A percentile compares a stretch with the other conserved stretches of the same genome.
These are phyloP conservation scores for Ephestia elutella DNA, from an alignment of 1,140 invertebrate species.

Conservation along the genomic window DNA sequence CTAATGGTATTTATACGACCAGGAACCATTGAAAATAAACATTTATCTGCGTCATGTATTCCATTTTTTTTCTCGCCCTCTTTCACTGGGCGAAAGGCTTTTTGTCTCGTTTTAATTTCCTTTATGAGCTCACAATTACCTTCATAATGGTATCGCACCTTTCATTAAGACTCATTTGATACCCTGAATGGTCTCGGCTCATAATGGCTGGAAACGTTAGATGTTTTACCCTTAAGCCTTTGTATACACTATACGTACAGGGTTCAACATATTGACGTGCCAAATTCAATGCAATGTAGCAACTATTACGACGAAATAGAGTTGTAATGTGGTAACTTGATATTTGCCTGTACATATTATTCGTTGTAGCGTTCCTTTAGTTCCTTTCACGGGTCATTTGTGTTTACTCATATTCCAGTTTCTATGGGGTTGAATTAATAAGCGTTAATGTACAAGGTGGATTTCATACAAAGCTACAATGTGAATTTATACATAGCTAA, in stretches of 20 bases:
- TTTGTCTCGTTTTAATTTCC: constrained; percentile 65
- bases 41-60: no score
- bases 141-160: constrained; percentile 65
- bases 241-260: constrained; percentile 47
- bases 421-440: constrained; percentile 54
- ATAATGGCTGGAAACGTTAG: constrained; percentile 59
- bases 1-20: no score
- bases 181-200: constrained; percentile 55
- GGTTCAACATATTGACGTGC: background rate
- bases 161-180: constrained; percentile 67
- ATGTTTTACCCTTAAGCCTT: constrained; percentile 54
- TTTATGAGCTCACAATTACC: constrained; percentile 64
- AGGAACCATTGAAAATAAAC: no score
- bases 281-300: background rate
- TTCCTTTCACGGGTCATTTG: constrained; percentile 50
- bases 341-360: background rate
- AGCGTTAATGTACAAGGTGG: constrained; percentile 15
- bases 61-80: constrained; percentile 28
- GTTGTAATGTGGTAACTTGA: background rate
- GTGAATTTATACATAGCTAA: no score
- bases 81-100: constrained; percentile 29
- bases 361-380: constrained; percentile 39
- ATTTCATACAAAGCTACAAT: no score
- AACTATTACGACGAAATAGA: background rate
- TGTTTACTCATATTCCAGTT: constrained; percentile 31